phyloP scores from a whole-genome alignment of 2,888 invertebrate species.

The Herminia tarsipennalis region DNA sequence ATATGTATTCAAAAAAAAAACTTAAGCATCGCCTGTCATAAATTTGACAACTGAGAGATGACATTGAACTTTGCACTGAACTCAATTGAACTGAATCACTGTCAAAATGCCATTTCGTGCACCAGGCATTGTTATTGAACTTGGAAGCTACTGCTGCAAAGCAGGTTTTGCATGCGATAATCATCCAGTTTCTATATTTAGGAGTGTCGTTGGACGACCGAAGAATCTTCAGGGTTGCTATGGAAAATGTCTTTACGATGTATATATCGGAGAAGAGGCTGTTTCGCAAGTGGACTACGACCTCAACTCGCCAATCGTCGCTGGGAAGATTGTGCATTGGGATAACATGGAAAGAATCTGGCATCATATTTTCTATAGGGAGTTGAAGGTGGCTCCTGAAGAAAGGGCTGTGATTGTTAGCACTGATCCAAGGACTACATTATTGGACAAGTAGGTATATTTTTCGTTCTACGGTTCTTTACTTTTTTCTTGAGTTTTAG shows the following conservation, averaged over 20 bases:
- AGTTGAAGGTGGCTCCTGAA: slow-evolving; percentile 74
- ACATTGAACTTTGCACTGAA: too few relatives aligned
- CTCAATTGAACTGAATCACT: neutral
- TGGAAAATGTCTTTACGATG: slow-evolving; percentile 65
- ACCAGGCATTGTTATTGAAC: slow-evolving; percentile 71
- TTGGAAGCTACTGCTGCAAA: slow-evolving; percentile 69
- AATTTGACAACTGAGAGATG: too few relatives aligned
- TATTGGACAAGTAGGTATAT: slow-evolving; percentile 65
- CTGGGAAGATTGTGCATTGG: slow-evolving; percentile 70
- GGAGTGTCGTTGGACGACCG: slow-evolving; percentile 70
- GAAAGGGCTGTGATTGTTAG: slow-evolving; percentile 66
- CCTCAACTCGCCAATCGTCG: slow-evolving; percentile 55
- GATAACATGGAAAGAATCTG: slow-evolving; percentile 77
- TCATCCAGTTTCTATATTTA: slow-evolving; percentile 72
- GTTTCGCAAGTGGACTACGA: slow-evolving; percentile 52
- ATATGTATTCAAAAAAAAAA: too few relatives aligned
- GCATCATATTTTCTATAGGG: slow-evolving; percentile 70
- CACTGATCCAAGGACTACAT: slow-evolving; percentile 47
- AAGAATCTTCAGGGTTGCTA: slow-evolving; percentile 59
- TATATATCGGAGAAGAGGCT: slow-evolving; percentile 66
- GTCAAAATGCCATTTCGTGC: slow-evolving; percentile 64
- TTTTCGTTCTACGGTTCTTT: slow-evolving; percentile 51
- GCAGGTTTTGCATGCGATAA: slow-evolving; percentile 78
- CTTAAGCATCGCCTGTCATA: too few relatives aligned
- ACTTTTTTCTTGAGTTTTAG: too few relatives aligned